These are phyloP conservation scores for Orthonevra nobilis DNA, from an alignment of 2,888 invertebrate species.

Conservation along the genomic window DNA sequence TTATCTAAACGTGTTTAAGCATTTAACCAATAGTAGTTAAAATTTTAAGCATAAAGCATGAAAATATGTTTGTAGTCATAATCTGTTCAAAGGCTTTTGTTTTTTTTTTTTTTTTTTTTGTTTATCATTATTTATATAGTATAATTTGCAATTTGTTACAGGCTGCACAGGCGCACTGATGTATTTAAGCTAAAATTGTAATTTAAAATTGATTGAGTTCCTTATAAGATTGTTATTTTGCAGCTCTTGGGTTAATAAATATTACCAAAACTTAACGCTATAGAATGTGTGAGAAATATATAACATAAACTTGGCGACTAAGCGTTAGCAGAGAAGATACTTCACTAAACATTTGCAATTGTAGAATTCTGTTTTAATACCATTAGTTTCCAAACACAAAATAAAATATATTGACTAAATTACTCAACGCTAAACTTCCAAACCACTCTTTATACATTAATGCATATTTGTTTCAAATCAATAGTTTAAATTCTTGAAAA, in stretches of 20 bases:
- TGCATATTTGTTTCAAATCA: no score
- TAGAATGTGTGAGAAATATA: conserved; percentile 29
- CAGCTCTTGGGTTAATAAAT: conserved; percentile 61
- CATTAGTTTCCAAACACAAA: conserved; percentile 34
- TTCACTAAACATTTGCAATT: conserved; percentile 35
- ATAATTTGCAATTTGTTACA: conserved; percentile 65
- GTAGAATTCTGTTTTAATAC: conserved; percentile 17
- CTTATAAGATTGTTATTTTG: conserved; percentile 49
- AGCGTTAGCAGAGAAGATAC: conserved; percentile 38
- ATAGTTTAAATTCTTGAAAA: background rate
- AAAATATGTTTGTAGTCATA: conserved; percentile 16
- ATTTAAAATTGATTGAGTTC: conserved; percentile 15
- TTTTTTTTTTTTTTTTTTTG: conserved; percentile 41
- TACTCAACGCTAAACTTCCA: conserved; percentile 42
- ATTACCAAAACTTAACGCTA: conserved; percentile 52
- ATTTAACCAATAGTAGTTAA: no score
- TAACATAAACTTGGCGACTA: conserved; percentile 18
- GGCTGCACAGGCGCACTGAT: conserved; percentile 51
- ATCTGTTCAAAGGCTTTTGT: conserved; percentile 28
- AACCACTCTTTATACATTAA: background rate
- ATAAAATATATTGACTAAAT: conserved; percentile 7
- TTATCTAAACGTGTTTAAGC: no score
- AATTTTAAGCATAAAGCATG: no score
- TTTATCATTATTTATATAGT: conserved; percentile 28
- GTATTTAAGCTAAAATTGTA: conserved; percentile 6